Evolutionary conservation across 2,797 vertebrate genomes (phyloP), one percentile per base, ranked within the genome.

Genomic region (Acestrorhynchus altus): DNA sequence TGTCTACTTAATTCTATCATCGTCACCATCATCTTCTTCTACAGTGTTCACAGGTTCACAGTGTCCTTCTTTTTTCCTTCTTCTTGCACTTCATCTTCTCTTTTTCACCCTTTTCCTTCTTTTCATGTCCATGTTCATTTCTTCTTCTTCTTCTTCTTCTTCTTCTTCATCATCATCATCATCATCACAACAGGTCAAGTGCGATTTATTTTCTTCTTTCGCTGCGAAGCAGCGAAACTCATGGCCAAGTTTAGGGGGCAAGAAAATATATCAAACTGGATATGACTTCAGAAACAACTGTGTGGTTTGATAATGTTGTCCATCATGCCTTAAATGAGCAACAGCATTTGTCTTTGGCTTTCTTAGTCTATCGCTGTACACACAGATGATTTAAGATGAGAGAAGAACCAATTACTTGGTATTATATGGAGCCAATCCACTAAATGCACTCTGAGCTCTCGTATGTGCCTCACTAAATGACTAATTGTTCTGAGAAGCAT

Each of bases 401-500:
- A 47, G 39, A 47, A n/a, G 22, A 74, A 31, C 24, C 44, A 74
- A 69, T 69, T 70, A 70, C 56, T 39, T 60, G 28, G 52, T 59
- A 60, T 10, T 56, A 3, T 74, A 79, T 59, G 67, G 47, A 54
- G 39, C 35, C 64, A 69, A 64, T 69, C 65, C 57, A 70, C 60
- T 70, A 56, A 80, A 70, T 75, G 78, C 31, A 77, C 47, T 56
- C 57, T 10, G 31, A 72, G 68, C 42, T 42, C 24, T 83, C 67
- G 73, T 71, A 71, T 68, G 22, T 77, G 59, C 40, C 42, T 59
- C 51, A 4, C 18, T 52, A 70, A 69, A 81, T 82, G 71, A 74
- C 60, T 22, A 60, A 83, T 67, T 78, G 42, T 51, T 47, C 46
- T 54, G 46, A 77, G 78, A 71, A 69, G 78, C 13, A 39, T 57